Percentiles rank a stretch among this genome's conserved stretches.
Evolutionary conservation across 2,113 vertebrate genomes (phyloP).

Genomic region (Cromileptes altivelis): DNA sequence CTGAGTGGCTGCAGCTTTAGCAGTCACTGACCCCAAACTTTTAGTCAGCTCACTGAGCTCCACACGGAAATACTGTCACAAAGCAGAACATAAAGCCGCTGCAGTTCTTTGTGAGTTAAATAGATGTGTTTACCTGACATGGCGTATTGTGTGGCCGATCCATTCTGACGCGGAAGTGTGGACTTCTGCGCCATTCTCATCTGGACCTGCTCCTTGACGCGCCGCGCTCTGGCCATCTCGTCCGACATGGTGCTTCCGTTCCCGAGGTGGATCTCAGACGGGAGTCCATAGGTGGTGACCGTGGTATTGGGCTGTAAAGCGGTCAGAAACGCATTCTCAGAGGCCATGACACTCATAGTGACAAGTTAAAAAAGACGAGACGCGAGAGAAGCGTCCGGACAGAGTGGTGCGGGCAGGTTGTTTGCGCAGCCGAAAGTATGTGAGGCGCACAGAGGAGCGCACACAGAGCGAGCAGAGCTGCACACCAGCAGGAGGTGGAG

Average conservation of each 20-base stretch:
- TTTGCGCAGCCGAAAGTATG: conserved; percentile 6
- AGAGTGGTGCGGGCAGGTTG: background rate
- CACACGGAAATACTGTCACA: background rate
- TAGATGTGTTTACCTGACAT: conserved; percentile 76
- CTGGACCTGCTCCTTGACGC: conserved; percentile 85
- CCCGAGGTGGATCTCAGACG: conserved; percentile 72
- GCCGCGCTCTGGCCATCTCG: conserved; percentile 53
- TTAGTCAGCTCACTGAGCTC: background rate
- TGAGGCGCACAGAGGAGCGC: background rate
- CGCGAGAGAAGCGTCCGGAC: background rate
- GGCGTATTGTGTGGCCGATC: conserved; percentile 60
- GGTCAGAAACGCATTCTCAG: conserved; percentile 79
- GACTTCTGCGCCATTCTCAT: conserved; percentile 81
- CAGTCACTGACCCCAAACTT: background rate
- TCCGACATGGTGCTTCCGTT: conserved; percentile 56
- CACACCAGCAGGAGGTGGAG: conserved; percentile 55
- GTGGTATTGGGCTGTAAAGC: conserved; percentile 81
- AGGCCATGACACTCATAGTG: conserved; percentile 64
- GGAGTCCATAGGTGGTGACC: conserved; percentile 83
- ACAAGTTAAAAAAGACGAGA: background rate
- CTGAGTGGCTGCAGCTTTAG: background rate
- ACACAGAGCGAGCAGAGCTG: background rate
- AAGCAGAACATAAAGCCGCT: background rate
- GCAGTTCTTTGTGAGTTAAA: too few relatives aligned
- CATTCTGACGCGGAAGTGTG: conserved; percentile 80